Conservation (phyloP, 2,888 invertebrate genomes). For the Dilophus febrilis region DNA sequence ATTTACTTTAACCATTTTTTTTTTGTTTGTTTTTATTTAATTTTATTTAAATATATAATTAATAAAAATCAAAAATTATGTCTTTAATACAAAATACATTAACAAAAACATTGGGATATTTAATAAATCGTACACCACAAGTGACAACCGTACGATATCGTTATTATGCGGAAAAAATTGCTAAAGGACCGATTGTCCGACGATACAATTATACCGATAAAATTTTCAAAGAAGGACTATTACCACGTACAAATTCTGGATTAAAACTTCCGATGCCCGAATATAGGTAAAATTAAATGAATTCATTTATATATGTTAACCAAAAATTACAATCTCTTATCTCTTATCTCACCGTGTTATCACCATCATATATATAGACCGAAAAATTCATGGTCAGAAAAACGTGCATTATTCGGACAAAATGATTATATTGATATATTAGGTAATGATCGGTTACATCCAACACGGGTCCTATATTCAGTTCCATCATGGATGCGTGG, state of each 20-base stretch:
- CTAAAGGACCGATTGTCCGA: conserved; percentile 40
- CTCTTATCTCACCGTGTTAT: no score
- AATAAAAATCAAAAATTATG: no score
- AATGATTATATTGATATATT: conserved; percentile 96
- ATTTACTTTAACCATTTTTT: no score
- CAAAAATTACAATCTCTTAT: no score
- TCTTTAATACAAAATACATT: no score
- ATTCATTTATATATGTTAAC: neutral
- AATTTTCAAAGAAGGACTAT: conserved; percentile 44
- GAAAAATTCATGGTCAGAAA: conserved; percentile 55
- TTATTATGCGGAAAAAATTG: conserved; percentile 43
- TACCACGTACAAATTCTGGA: conserved; percentile 45
- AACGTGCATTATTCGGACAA: conserved; percentile 75
- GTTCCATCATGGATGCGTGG: conserved; percentile 84
- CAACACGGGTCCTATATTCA: conserved; percentile 66
- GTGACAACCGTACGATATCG: conserved; percentile 33
- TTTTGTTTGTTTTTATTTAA: no score
- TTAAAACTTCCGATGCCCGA: conserved; percentile 44
- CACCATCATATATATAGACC: conserved; percentile 41
- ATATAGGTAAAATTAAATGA: conserved; percentile 32
- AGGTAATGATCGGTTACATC: conserved; percentile 67
- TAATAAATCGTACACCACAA: conserved; percentile 19
- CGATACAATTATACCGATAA: conserved; percentile 56
- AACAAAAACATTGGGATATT: no score
- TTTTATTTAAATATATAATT: no score